Evolutionary conservation across 2,888 invertebrate genomes (phyloP).

Genomic region (Chaitophorus viminalis): DNA sequence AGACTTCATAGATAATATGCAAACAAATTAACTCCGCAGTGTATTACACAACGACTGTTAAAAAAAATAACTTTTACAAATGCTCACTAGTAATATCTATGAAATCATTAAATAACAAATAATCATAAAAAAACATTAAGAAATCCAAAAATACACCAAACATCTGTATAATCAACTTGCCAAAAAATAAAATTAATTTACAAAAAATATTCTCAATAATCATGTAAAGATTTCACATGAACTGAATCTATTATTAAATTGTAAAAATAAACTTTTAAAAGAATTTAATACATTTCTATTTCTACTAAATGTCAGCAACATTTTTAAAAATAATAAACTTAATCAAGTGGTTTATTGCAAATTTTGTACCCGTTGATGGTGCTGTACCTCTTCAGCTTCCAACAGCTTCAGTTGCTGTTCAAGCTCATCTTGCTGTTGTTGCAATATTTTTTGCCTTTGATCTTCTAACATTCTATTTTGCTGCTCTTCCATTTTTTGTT

Average conservation of each 20-base stretch:
- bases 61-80: too few relatives aligned
- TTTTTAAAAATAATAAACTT: too few relatives aligned
- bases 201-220: neutral
- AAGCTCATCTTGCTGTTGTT: slow-evolving; percentile 54
- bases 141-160: neutral
- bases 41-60: too few relatives aligned
- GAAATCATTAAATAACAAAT: neutral
- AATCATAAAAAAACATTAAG: neutral
- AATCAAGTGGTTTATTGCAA: neutral
- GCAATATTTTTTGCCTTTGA: slow-evolving; percentile 53
- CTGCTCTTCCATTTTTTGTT: slow-evolving; percentile 28
- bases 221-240: neutral
- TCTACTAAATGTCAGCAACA: too few relatives aligned
- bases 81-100: too few relatives aligned
- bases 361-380: slow-evolving; percentile 52
- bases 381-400: slow-evolving; percentile 50
- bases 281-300: neutral
- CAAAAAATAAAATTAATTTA: neutral
- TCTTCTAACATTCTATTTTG: slow-evolving; percentile 32
- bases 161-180: neutral
- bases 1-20: too few relatives aligned
- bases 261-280: neutral
- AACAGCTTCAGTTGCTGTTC: slow-evolving; percentile 52
- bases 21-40: too few relatives aligned
- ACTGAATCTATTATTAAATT: neutral